phyloP scores from a whole-genome alignment of 2,797 vertebrate species.

The Peromyscus nudipes region DNA sequence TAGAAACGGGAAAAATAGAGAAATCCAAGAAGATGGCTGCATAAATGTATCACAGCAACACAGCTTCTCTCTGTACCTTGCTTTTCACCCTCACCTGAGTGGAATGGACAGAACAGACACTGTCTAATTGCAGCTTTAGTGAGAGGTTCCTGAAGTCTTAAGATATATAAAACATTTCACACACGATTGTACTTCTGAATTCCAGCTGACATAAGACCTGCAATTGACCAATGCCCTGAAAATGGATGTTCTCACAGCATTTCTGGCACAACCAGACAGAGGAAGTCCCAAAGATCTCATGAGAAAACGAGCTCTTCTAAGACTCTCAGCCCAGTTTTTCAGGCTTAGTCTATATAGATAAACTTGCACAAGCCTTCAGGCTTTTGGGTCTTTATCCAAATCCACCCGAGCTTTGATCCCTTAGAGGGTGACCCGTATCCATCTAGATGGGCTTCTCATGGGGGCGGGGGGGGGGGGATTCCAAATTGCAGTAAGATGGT shows the following conservation, averaged over 20 bases:
- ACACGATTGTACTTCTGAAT: conserved; percentile 53
- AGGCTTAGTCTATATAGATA: conserved; percentile 77
- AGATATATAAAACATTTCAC: conserved; percentile 66
- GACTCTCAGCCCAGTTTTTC: conserved; percentile 72
- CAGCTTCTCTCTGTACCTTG: not conserved
- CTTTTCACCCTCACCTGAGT: not conserved
- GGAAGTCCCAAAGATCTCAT: conserved; percentile 83
- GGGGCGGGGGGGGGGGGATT: accelerated
- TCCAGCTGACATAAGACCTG: conserved; percentile 68
- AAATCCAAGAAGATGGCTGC: conserved; percentile 13
- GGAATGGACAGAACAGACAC: not conserved
- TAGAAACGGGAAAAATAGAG: not conserved
- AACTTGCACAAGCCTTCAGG: conserved; percentile 76
- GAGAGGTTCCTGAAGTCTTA: conserved; percentile 43
- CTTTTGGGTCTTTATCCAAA: conserved; percentile 80
- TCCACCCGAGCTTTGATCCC: conserved; percentile 79
- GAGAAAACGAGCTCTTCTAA: conserved; percentile 78
- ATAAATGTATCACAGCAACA: conserved; percentile 28
- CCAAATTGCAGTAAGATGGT: conserved; percentile 64
- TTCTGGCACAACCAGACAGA: conserved; percentile 82
- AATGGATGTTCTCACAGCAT: conserved; percentile 82
- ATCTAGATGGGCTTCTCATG: conserved; percentile 35
- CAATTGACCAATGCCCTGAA: conserved; percentile 72
- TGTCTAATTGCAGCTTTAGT: conserved; percentile 30
- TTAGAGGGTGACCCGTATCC: conserved; percentile 70